Evolutionary conservation across 2,888 invertebrate species (phyloP).

Genomic region (Oscheius sp.): DNA sequence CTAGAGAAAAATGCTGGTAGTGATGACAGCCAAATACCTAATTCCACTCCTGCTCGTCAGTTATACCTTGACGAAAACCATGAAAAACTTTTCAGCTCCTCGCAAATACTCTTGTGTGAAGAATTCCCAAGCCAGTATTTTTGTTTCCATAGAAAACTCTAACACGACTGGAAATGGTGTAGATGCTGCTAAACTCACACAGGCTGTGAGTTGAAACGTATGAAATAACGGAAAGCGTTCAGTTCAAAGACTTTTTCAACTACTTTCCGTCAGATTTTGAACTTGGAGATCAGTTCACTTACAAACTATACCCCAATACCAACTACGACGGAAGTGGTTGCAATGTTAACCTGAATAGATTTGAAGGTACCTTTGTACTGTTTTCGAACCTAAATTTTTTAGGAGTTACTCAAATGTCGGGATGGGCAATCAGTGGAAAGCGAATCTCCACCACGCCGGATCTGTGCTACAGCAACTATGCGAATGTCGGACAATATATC

Average conservation of each 20-base stretch:
- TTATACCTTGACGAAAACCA: background rate
- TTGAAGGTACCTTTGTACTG: background rate
- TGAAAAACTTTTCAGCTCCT: background rate
- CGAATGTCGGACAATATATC: background rate
- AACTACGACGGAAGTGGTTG: background rate
- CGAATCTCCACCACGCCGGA: background rate
- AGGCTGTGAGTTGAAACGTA: background rate
- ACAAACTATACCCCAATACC: background rate
- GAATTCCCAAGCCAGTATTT: conserved; percentile 14
- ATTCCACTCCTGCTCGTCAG: background rate
- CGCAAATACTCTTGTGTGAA: conserved; percentile 22
- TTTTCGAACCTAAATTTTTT: background rate
- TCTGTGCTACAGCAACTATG: conserved; percentile 2
- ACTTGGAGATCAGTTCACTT: background rate
- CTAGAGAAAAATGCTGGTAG: background rate
- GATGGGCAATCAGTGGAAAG: background rate
- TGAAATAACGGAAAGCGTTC: background rate
- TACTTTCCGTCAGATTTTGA: conserved; percentile 25
- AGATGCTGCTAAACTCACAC: background rate
- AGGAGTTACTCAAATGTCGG: conserved; percentile 2
- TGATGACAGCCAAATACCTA: background rate
- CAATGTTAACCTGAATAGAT: background rate
- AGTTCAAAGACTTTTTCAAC: conserved; percentile 16
- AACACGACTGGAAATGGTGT: background rate
- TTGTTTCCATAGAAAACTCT: background rate